A percentile compares a stretch with the other conserved stretches of the same genome.
Evolutionary conservation across 2,888 invertebrate species (phyloP).

Genomic region (Galeruca laticollis): DNA sequence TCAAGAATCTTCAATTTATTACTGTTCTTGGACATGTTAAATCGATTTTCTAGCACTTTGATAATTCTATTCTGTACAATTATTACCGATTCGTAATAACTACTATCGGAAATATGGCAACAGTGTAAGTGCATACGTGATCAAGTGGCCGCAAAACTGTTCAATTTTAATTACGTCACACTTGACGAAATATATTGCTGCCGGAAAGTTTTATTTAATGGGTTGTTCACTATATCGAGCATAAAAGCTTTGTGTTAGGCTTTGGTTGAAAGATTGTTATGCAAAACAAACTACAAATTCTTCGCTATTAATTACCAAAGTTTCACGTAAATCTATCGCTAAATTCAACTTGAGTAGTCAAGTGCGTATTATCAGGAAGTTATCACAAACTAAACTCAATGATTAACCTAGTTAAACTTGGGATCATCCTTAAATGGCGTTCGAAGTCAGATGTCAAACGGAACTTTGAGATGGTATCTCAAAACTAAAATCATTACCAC

Average conservation of each 20-base stretch:
- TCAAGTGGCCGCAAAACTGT: background rate
- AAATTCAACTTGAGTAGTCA: constrained; percentile 25
- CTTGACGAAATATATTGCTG: background rate
- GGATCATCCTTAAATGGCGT: constrained; percentile 21
- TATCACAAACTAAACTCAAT: constrained; percentile 33
- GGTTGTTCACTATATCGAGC: background rate
- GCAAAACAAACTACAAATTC: constrained; percentile 25
- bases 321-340: constrained; percentile 27
- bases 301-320: constrained; percentile 28
- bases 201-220: background rate
- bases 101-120: background rate
- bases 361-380: constrained; percentile 34
- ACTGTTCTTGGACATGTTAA: too few species aligned
- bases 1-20: too few species aligned
- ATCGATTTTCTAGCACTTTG: too few species aligned
- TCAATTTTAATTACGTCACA: background rate
- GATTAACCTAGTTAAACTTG: constrained; percentile 30
- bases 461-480: background rate
- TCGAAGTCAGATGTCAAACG: background rate
- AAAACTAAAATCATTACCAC: background rate
- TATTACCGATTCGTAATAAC: too few species aligned
- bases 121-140: background rate
- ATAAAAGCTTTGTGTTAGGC: background rate
- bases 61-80: too few species aligned
- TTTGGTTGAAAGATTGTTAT: constrained; percentile 24